These are phyloP conservation scores for Hipposideros larvatus DNA, from an alignment of 2,797 vertebrate genomes.

Conservation along the genomic window DNA sequence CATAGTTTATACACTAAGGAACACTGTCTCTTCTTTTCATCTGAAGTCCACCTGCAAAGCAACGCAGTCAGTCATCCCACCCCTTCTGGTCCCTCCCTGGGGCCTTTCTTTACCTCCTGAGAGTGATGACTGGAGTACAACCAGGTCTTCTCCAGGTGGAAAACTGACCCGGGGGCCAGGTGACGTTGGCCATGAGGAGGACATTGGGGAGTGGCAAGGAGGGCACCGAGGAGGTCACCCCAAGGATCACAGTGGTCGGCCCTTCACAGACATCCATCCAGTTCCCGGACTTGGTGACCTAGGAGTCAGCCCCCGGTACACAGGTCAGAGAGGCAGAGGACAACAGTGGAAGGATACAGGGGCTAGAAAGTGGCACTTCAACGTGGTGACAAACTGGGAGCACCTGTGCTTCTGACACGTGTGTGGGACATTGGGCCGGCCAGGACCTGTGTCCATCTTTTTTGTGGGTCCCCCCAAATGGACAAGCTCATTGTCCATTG, in stretches of 20 bases:
- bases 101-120: constrained; percentile 79
- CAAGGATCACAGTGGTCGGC: constrained; percentile 77
- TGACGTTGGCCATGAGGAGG: constrained; percentile 84
- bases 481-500: background rate
- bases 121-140: constrained; percentile 63
- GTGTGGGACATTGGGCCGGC: fast-evolving
- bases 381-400: background rate
- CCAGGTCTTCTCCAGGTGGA: background rate
- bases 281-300: constrained; percentile 79
- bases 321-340: constrained; percentile 1
- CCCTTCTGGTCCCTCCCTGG: background rate
- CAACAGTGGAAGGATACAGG: background rate
- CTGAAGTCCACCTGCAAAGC: background rate
- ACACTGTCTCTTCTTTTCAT: background rate
- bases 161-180: constrained; percentile 55
- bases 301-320: constrained; percentile 43
- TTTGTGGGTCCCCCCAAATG: background rate
- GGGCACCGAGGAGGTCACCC: constrained; percentile 85
- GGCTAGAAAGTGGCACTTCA: background rate
- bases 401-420: background rate
- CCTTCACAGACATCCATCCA: constrained; percentile 74
- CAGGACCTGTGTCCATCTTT: background rate
- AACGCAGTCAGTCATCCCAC: too few relatives aligned
- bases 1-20: background rate
- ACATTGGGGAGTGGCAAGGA: constrained; percentile 86